A percentile compares a stretch with the other conserved stretches of the same genome.
These are phyloP conservation scores for Balearica regulorum DNA, from an alignment of 2,797 vertebrate genomes.

Conservation along the genomic window DNA sequence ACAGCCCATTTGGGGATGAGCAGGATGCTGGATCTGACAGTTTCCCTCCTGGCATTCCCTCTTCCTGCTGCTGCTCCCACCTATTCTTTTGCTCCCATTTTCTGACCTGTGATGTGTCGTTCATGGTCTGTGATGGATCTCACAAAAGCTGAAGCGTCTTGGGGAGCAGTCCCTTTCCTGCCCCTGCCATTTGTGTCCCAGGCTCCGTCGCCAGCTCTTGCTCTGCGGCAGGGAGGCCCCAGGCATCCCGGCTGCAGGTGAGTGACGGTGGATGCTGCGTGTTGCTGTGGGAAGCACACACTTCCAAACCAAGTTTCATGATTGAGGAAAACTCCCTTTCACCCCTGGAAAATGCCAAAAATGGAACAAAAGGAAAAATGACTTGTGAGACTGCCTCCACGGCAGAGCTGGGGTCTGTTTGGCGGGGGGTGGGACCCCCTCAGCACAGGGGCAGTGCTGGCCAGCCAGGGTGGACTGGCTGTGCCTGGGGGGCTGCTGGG, in stretches of 20 bases:
- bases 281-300: neutral
- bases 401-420: neutral
- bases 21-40: neutral
- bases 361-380: neutral
- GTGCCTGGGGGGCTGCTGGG: neutral
- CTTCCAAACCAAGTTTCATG: neutral
- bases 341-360: neutral
- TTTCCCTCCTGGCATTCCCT: neutral
- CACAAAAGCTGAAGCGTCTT: neutral
- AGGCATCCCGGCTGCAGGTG: neutral
- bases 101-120: neutral
- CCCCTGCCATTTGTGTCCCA: neutral
- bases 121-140: neutral
- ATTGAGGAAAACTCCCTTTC: neutral
- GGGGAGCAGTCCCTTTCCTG: neutral
- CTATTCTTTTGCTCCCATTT: neutral
- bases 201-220: neutral
- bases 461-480: neutral
- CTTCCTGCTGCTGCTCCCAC: neutral
- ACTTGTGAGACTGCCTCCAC: neutral
- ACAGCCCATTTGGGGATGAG: neutral
- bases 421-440: neutral
- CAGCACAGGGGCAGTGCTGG: neutral
- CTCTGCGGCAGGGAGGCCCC: neutral
- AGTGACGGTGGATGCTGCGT: fast-evolving